Conservation (phyloP, 2,113 vertebrate genomes). For the Myanophis thanlyinensis region DNA sequence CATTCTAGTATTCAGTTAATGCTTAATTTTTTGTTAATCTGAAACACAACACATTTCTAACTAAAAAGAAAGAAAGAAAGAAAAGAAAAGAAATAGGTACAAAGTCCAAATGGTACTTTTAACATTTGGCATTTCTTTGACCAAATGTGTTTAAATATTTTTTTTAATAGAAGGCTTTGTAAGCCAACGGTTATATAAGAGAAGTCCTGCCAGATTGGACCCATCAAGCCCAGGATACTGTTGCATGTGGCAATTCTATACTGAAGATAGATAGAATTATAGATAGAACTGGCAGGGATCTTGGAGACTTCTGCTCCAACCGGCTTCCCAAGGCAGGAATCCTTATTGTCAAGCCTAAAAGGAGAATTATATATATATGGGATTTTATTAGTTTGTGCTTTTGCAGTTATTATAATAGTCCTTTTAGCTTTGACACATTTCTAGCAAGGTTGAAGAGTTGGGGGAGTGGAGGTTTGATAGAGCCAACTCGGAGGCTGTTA, state of each 20-base stretch:
- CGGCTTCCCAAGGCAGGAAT: too few species aligned
- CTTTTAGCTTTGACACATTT: too few species aligned
- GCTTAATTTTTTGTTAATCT: conserved; percentile 77
- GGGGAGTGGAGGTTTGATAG: too few species aligned
- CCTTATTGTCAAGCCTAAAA: too few species aligned
- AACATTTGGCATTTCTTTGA: conserved; percentile 49
- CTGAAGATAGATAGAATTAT: background rate
- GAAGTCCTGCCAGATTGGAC: background rate
- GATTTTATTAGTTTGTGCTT: too few species aligned
- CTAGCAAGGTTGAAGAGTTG: too few species aligned
- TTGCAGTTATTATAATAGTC: too few species aligned
- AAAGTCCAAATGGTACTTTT: conserved; percentile 65
- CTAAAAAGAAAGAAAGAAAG: conserved; percentile 58
- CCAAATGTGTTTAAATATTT: conserved; percentile 50
- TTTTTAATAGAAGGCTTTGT: conserved; percentile 16
- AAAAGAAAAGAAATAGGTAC: conserved; percentile 56
- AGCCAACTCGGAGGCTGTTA: too few species aligned
- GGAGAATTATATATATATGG: too few species aligned
- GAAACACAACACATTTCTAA: conserved; percentile 61
- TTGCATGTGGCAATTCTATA: background rate
- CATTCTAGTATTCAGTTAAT: conserved; percentile 66
- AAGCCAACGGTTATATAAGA: background rate
- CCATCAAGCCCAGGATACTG: background rate
- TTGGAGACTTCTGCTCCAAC: background rate
- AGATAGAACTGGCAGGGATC: background rate